phyloP scores from a whole-genome alignment of 2,797 vertebrate genomes.

The Natrix natrix region DNA sequence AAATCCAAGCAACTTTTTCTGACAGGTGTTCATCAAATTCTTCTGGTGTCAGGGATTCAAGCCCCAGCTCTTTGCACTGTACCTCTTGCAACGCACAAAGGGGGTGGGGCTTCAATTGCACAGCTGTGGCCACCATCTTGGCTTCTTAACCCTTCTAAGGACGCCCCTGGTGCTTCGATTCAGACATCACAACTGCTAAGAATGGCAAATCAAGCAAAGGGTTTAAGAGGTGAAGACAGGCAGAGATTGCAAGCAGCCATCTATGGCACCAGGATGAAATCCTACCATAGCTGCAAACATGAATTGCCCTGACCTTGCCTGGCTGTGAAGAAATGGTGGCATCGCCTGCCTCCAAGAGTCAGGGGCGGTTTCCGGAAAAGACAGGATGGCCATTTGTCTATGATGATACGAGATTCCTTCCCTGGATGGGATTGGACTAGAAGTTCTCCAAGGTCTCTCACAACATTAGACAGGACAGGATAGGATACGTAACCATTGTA shows the following conservation, averaged over 20 bases:
- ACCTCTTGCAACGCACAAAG: background rate
- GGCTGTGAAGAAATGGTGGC: background rate
- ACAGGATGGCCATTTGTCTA: background rate
- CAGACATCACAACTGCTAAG: background rate
- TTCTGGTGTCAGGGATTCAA: background rate
- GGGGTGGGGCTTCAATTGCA: background rate
- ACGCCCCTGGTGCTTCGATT: background rate
- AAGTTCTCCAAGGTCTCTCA: background rate
- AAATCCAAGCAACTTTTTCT: background rate
- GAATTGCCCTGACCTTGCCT: background rate
- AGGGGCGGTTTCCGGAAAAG: background rate
- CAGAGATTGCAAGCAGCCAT: background rate
- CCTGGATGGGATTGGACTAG: background rate
- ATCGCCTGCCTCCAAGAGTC: background rate
- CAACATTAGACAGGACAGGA: background rate
- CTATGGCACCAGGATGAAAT: background rate
- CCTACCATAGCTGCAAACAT: background rate
- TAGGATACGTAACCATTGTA: too few species aligned
- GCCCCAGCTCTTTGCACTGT: background rate
- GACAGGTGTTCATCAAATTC: background rate
- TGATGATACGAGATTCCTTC: background rate
- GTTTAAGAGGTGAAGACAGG: background rate
- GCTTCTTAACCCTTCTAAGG: background rate
- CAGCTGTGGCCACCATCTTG: background rate
- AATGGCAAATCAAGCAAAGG: background rate